Percentiles rank a stretch among this genome's conserved stretches.
These are phyloP conservation scores for Sycophila texana DNA, from an alignment of 2,888 invertebrate genomes.

Conservation along the genomic window DNA sequence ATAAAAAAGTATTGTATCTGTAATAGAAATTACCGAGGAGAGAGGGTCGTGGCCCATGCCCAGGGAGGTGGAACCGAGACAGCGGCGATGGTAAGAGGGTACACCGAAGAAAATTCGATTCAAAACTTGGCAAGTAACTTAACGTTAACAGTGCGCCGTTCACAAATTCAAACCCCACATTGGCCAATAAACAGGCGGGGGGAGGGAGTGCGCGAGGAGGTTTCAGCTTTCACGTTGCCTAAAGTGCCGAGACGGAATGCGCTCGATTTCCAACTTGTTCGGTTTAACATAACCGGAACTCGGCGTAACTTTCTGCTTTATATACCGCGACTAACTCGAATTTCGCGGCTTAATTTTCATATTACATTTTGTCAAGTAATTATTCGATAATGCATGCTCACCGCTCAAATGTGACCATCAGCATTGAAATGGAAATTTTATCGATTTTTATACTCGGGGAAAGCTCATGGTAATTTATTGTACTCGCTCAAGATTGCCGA, in stretches of 20 bases:
- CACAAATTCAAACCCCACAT: slow-evolving; percentile 42
- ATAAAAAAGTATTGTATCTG: slow-evolving; percentile 40
- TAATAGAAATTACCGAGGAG: slow-evolving; percentile 45
- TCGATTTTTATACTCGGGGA: neutral
- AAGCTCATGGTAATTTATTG: neutral
- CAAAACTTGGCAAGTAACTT: slow-evolving; percentile 53
- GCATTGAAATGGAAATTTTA: neutral
- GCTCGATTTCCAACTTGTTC: slow-evolving; percentile 50
- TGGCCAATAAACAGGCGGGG: slow-evolving; percentile 27
- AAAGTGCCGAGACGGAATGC: slow-evolving; percentile 51
- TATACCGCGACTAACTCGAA: slow-evolving; percentile 37
- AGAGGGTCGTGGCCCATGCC: neutral
- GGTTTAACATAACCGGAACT: slow-evolving; percentile 39
- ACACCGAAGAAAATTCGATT: slow-evolving; percentile 53
- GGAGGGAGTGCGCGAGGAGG: neutral
- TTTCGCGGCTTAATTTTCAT: slow-evolving; percentile 48
- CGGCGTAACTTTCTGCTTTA: slow-evolving; percentile 35
- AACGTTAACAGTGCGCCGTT: slow-evolving; percentile 19
- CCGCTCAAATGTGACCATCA: neutral
- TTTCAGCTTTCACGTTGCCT: slow-evolving; percentile 41
- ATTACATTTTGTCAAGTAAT: slow-evolving; percentile 27
- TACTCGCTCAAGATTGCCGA: neutral
- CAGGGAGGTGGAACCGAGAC: neutral
- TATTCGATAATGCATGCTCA: neutral
- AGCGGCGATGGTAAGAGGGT: slow-evolving; percentile 22